Base-by-base conservation (phyloP, 2,888 invertebrate genomes). In the Lordiphosa fenestrarum region DNA sequence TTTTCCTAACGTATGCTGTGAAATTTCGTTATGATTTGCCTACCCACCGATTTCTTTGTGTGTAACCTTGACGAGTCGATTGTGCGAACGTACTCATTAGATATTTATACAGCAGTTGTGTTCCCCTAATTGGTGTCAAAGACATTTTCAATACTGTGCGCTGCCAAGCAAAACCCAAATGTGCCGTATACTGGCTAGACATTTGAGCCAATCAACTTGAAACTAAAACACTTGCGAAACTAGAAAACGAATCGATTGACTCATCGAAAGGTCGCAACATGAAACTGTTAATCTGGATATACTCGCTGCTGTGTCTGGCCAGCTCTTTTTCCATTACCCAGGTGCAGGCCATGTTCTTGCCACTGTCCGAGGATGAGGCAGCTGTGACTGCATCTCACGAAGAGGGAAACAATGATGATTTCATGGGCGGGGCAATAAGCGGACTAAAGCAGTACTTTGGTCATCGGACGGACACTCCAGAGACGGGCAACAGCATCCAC, bases 101-200 rank as follows among this genome's bases (percentile, higher is more conserved):
- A 6, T 51, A 53, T 62, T 71, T 77, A 49, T 52, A 69, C 77
- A 77, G 66, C 56, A 66, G 78, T 56, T 57, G n/a, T 15, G 35
- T 53, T 49, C 30, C 59, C 61, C 81, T 70, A 58, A 25, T 64
- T 81, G 73, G 21, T 71, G 82, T 49, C 63, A 50, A 12, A 37
- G 13, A 9, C 30, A 35, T 41, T 44, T 39, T 25, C 41, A 30
- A 36, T 46, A 19, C 39, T n/a, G 5, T 5, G 35, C 9, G 38
- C 47, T 35, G 4, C 33, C 4, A 19, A 40, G 59, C 60, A 81
- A 84, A 84, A 84, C 59, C 41, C n/a, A 30, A 46, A n/a, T 48
- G 55, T 50, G 36, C 25, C 41, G 40, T 36, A 12, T 6, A 39
- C 6, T 9, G 25, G 38, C 57, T 58, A 56, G 58, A 37, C 61